phyloP scores from a whole-genome alignment of 2,797 vertebrate genomes.

The Melanotaenia parkinsoni region DNA sequence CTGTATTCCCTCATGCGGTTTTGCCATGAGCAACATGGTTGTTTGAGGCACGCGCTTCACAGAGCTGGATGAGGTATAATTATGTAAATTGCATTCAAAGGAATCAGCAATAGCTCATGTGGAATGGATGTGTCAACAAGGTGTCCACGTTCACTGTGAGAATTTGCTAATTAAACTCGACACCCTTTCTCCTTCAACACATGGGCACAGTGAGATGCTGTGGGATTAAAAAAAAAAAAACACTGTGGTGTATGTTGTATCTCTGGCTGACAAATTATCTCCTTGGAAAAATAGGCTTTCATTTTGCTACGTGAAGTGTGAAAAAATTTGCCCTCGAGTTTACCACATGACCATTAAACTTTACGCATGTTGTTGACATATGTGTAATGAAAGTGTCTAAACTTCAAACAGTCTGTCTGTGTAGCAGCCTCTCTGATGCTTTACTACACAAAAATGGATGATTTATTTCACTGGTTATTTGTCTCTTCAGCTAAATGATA shows the following conservation, averaged over 20 bases:
- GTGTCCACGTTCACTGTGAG: constrained; percentile 76
- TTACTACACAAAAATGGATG: constrained; percentile 61
- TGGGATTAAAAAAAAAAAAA: constrained; percentile 55
- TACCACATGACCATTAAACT: constrained; percentile 70
- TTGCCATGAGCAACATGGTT: constrained; percentile 69
- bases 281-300: constrained; percentile 64
- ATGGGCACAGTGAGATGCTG: constrained; percentile 56
- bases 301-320: constrained; percentile 58
- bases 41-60: constrained; percentile 63
- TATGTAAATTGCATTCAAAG: constrained; percentile 83
- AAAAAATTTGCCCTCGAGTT: constrained; percentile 57
- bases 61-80: constrained; percentile 77
- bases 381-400: constrained; percentile 77
- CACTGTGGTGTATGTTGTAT: constrained; percentile 57
- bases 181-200: constrained; percentile 72
- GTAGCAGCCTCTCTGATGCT: constrained; percentile 50
- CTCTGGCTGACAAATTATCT: constrained; percentile 65
- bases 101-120: constrained; percentile 80
- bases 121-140: constrained; percentile 83
- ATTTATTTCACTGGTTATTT: constrained; percentile 77
- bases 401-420: constrained; percentile 69
- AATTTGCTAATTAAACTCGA: constrained; percentile 83
- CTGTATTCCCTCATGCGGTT: constrained; percentile 64
- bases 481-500: constrained; percentile 71
- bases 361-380: constrained; percentile 73